Percentiles rank a stretch among this genome's conserved stretches.
Conservation (phyloP, 2,113 vertebrate genomes). For the Steatornis caripensis region DNA sequence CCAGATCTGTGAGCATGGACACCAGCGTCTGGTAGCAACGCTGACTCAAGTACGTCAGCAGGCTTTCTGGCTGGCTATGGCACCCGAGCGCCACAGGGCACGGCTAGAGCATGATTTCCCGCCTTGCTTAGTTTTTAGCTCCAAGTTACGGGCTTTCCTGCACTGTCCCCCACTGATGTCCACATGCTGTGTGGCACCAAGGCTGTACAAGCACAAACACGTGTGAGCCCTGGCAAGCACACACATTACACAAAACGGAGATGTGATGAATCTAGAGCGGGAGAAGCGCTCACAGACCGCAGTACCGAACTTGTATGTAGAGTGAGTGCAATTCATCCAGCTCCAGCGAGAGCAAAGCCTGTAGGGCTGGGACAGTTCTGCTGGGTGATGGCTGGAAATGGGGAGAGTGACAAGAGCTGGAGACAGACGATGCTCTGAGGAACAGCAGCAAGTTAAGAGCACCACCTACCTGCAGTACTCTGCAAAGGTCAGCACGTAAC, state of each 20-base stretch:
- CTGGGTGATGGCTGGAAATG: background rate
- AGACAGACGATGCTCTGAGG: background rate
- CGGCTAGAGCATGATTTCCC: background rate
- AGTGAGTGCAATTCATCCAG: background rate
- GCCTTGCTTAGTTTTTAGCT: background rate
- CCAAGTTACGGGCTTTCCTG: no score
- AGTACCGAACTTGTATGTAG: fast-evolving
- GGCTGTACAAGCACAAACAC: background rate
- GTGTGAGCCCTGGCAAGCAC: no score
- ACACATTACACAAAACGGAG: no score
- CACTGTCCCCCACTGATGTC: no score
- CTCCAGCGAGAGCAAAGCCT: background rate
- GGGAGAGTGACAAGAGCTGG: background rate
- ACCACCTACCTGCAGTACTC: constrained; percentile 96
- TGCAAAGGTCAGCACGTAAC: constrained; percentile 96
- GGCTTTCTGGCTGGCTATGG: background rate
- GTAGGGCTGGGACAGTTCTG: background rate
- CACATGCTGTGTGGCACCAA: background rate
- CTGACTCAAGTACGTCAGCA: no score
- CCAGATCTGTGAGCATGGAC: fast-evolving
- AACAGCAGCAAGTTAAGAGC: constrained; percentile 24
- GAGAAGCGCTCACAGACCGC: no score
- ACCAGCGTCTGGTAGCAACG: fast-evolving
- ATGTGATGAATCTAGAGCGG: no score
- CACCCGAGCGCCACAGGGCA: fast-evolving